These are phyloP conservation scores for Dromius quadrimaculatus DNA, from an alignment of 2,888 invertebrate species.

Conservation along the genomic window DNA sequence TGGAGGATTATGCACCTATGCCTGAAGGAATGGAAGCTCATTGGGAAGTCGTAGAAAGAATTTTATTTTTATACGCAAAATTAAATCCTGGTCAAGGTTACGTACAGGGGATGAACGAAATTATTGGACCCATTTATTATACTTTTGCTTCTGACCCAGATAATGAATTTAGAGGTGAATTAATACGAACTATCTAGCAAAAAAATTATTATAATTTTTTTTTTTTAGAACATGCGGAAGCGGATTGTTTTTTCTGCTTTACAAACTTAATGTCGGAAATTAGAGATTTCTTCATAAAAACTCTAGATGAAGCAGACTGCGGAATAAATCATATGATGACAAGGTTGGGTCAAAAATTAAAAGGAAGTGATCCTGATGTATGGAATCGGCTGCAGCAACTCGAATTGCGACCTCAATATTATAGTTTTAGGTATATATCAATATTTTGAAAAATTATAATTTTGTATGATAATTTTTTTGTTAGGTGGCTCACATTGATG, in stretches of 20 bases:
- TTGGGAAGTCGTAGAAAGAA: constrained; percentile 98
- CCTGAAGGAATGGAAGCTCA: constrained; percentile 94
- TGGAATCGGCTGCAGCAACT: constrained; percentile 83
- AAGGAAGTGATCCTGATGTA: constrained; percentile 81
- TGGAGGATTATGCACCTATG: constrained; percentile 85
- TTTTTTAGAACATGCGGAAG: constrained; percentile 88
- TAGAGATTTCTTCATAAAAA: constrained; percentile 96
- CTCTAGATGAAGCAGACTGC: constrained; percentile 91
- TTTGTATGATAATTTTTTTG: constrained; percentile 20
- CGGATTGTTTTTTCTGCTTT: constrained; percentile 98
- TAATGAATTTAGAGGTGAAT: constrained; percentile 78
- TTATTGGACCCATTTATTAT: constrained; percentile 98
- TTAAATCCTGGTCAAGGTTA: constrained; percentile 97
- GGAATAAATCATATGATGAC: constrained; percentile 94
- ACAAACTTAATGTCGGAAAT: constrained; percentile 98
- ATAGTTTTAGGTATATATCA: constrained; percentile 83
- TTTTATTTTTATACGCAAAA: constrained; percentile 97
- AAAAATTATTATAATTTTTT: background rate
- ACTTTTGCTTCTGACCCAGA: constrained; percentile 94
- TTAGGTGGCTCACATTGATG: constrained; percentile 93
- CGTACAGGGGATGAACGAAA: constrained; percentile 99
- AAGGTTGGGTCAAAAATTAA: constrained; percentile 81
- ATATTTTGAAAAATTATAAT: background rate
- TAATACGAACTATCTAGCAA: background rate
- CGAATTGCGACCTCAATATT: constrained; percentile 94